These are phyloP conservation scores for Channa maculata DNA, from an alignment of 2,113 vertebrate species.

Conservation along the genomic window DNA sequence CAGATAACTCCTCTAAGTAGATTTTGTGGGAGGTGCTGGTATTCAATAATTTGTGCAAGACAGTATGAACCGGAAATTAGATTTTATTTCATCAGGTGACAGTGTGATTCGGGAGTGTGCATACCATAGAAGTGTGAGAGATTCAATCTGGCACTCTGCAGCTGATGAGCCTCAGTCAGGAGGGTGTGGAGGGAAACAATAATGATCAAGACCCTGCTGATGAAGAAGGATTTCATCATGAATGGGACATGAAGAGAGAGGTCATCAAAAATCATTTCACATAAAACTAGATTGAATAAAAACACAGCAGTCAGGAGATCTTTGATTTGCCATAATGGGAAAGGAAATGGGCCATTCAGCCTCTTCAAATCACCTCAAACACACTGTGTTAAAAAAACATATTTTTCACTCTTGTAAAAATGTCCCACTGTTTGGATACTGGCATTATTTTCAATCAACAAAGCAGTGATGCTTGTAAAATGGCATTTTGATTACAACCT, in stretches of 20 bases:
- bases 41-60: neutral
- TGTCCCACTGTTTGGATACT: slow-evolving; percentile 2
- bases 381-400: slow-evolving; percentile 15
- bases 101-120: neutral
- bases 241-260: slow-evolving; percentile 28
- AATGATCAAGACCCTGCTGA: slow-evolving; percentile 2
- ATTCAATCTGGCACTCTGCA: slow-evolving; percentile 6
- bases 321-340: slow-evolving; percentile 39
- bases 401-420: slow-evolving; percentile 20
- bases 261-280: slow-evolving; percentile 43
- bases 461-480: slow-evolving; percentile 14
- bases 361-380: slow-evolving; percentile 35
- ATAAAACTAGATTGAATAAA: slow-evolving; percentile 20
- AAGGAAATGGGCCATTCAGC: slow-evolving; percentile 29
- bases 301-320: neutral
- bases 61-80: neutral
- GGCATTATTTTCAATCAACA: slow-evolving; percentile 26
- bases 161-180: slow-evolving; percentile 12
- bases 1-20: neutral
- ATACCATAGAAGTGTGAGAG: neutral
- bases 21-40: neutral
- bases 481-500: slow-evolving; percentile 31
- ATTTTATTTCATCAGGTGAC: slow-evolving; percentile 17
- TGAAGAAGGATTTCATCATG: slow-evolving; percentile 20
- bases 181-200: neutral